Conservation (phyloP, 2,113 vertebrate genomes). For the Daubentonia madagascariensis region DNA sequence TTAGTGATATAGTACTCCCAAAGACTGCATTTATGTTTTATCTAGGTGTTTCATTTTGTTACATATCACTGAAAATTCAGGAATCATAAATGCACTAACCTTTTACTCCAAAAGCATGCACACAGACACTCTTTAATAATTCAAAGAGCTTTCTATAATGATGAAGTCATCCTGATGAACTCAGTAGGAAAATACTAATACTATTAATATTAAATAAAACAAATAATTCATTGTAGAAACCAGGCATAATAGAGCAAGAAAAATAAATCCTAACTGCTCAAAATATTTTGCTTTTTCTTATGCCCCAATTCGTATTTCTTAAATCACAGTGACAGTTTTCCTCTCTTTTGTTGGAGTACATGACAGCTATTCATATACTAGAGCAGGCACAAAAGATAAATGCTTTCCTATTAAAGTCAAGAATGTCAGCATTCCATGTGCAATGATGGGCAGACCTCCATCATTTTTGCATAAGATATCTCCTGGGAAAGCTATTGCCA, state of each 20-base stretch:
- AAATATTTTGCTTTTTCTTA: slow-evolving; percentile 67
- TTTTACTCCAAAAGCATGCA: not conserved
- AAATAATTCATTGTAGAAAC: slow-evolving; percentile 32
- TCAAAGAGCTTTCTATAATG: slow-evolving; percentile 39
- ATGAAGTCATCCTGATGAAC: not conserved
- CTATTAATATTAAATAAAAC: not conserved
- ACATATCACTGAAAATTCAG: not conserved
- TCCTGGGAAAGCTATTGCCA: slow-evolving; percentile 72
- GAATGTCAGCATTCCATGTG: slow-evolving; percentile 55
- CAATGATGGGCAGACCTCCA: slow-evolving; percentile 74
- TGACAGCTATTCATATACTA: slow-evolving; percentile 65
- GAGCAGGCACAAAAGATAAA: slow-evolving; percentile 78
- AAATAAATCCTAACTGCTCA: slow-evolving; percentile 45
- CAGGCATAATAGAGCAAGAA: slow-evolving; percentile 31
- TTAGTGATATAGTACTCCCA: not conserved
- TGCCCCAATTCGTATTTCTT: slow-evolving; percentile 35
- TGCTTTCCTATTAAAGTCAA: slow-evolving; percentile 76
- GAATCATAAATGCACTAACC: slow-evolving; percentile 9
- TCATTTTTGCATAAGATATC: slow-evolving; percentile 76
- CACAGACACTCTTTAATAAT: slow-evolving; percentile 50
- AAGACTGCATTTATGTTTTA: not conserved
- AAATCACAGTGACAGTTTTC: slow-evolving; percentile 59
- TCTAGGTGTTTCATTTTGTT: not conserved
- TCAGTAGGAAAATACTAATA: not conserved
- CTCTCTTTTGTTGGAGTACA: slow-evolving; percentile 53